Percentiles rank a stretch among this genome's conserved stretches.
Conservation (phyloP, 1,140 invertebrate genomes). For the Helicoverpa zea region DNA sequence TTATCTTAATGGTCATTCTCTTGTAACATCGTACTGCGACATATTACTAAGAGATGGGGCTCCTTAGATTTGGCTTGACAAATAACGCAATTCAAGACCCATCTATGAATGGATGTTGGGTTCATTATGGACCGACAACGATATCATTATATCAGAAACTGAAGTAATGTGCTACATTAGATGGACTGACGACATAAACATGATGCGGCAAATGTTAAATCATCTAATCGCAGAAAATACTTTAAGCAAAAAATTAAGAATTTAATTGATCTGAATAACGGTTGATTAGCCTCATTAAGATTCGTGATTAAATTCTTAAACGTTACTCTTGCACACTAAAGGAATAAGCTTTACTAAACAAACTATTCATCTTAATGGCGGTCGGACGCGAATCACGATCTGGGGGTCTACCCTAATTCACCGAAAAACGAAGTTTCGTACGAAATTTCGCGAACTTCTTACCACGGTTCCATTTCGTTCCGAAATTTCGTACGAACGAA, state of each 20-base stretch:
- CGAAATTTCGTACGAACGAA: no score
- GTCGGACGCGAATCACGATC: neutral
- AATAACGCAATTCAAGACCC: neutral
- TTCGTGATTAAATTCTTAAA: conserved; percentile 3
- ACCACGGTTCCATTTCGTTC: no score
- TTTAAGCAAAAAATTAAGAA: conserved; percentile 6
- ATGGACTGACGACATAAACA: neutral
- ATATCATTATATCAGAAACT: no score
- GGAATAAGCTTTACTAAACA: neutral
- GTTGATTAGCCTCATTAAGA: conserved; percentile 13
- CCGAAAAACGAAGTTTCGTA: no score
- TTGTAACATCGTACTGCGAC: conserved; percentile 1
- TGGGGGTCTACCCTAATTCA: no score
- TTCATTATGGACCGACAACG: no score
- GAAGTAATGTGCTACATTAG: neutral
- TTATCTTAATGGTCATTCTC: conserved; percentile 34
- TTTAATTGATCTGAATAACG: conserved; percentile 15
- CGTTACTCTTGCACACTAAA: neutral
- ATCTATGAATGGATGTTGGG: neutral
- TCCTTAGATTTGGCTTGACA: neutral
- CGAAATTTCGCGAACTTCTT: no score
- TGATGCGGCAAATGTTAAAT: neutral
- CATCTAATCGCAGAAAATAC: neutral
- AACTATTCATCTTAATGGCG: neutral
- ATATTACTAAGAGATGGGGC: neutral